phyloP scores from a whole-genome alignment of 2,113 vertebrate genomes.

The Anoura caudifer region DNA sequence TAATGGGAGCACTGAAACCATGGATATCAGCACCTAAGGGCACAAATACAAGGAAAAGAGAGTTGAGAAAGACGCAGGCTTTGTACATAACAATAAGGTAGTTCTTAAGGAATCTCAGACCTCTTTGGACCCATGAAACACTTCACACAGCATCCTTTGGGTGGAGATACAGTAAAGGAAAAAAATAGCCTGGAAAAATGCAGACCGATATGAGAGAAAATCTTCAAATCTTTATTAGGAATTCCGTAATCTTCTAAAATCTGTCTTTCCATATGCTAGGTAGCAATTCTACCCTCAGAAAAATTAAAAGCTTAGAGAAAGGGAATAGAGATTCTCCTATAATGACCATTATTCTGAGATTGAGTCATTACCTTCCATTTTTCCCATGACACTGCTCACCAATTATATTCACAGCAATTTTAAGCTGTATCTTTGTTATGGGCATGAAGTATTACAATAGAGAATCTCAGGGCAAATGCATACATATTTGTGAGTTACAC shows the following conservation, averaged over 20 bases:
- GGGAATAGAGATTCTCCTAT: background rate
- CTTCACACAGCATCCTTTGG: background rate
- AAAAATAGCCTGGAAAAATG: background rate
- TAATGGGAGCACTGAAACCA: constrained; percentile 68
- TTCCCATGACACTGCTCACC: background rate
- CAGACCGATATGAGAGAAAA: background rate
- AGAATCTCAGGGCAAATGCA: background rate
- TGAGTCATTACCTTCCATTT: background rate
- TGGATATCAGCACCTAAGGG: constrained; percentile 89
- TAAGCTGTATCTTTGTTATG: background rate
- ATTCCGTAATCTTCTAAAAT: background rate
- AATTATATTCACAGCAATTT: background rate
- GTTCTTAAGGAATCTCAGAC: background rate
- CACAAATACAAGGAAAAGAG: constrained; percentile 24
- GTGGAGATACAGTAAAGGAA: background rate
- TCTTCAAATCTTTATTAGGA: background rate
- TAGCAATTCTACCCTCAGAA: background rate
- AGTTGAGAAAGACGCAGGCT: background rate
- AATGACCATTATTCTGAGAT: background rate
- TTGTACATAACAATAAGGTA: background rate
- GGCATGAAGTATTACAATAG: background rate
- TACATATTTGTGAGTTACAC: background rate
- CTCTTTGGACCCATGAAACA: background rate
- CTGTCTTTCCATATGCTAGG: background rate
- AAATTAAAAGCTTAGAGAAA: background rate